Evolutionary conservation across 2,888 invertebrate species (phyloP).

Genomic region (Tetramorium bicarinatum): DNA sequence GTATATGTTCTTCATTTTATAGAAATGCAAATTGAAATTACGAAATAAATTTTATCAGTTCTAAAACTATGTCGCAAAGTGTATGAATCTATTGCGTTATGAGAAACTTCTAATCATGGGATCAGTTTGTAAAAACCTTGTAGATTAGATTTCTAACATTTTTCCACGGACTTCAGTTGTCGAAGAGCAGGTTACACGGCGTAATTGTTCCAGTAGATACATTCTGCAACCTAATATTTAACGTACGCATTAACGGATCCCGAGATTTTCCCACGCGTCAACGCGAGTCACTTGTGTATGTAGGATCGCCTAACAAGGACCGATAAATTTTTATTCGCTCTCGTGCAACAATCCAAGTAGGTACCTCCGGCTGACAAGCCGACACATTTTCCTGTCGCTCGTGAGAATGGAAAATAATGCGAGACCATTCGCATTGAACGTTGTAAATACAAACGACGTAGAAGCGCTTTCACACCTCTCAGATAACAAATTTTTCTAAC

Average conservation of each 20-base stretch:
- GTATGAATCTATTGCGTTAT: background rate
- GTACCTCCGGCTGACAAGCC: slow-evolving; percentile 32
- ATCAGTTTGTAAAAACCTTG: slow-evolving; percentile 4
- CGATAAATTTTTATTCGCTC: slow-evolving; percentile 65
- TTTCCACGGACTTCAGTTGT: background rate
- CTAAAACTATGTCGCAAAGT: background rate
- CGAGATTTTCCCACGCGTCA: slow-evolving; percentile 62
- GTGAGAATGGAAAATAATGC: slow-evolving; percentile 59
- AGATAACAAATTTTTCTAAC: slow-evolving; percentile 1
- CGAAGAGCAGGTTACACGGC: slow-evolving; percentile 13
- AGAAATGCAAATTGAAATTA: background rate
- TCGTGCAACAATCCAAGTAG: slow-evolving; percentile 39
- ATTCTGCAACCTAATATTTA: slow-evolving; percentile 39
- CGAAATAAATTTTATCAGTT: background rate
- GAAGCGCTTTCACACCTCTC: background rate
- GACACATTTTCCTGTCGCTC: slow-evolving; percentile 60
- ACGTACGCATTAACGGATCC: slow-evolving; percentile 28
- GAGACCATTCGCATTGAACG: background rate
- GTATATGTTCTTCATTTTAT: background rate
- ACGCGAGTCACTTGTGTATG: slow-evolving; percentile 6
- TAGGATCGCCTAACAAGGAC: slow-evolving; percentile 60
- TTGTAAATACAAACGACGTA: background rate
- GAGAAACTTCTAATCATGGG: background rate
- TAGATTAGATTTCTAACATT: background rate
- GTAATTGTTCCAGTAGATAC: slow-evolving; percentile 28